Evolutionary conservation across 2,113 vertebrate species (phyloP).

Genomic region (Calidris pygmaea): DNA sequence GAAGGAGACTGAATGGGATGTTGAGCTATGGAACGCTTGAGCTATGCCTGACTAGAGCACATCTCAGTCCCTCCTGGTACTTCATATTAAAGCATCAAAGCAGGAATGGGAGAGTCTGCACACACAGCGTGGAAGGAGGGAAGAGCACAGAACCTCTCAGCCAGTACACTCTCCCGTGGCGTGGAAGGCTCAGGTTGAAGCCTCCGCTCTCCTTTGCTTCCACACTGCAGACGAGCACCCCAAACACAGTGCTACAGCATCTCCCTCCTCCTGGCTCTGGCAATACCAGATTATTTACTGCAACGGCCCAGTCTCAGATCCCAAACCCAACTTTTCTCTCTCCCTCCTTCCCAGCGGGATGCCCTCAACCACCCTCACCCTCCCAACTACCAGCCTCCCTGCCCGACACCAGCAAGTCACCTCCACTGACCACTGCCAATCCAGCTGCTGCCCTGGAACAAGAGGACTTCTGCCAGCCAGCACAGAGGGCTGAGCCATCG

Average conservation of each 20-base stretch:
- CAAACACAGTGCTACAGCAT: not conserved
- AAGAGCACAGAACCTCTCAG: not conserved
- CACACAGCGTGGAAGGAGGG: not conserved
- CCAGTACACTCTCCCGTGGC: not conserved
- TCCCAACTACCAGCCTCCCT: not conserved
- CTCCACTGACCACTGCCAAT: not conserved
- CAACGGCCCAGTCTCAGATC: no score
- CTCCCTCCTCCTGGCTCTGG: not conserved
- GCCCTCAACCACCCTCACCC: not conserved
- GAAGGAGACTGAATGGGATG: no score
- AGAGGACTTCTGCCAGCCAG: accelerated
- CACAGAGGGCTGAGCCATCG: not conserved
- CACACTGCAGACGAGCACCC: not conserved
- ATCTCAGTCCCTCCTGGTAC: not conserved
- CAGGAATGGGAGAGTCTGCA: not conserved
- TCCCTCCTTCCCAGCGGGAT: not conserved
- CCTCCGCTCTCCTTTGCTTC: not conserved
- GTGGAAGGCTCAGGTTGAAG: not conserved
- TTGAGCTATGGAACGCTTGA: not conserved
- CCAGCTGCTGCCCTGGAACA: not conserved
- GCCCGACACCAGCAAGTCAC: not conserved
- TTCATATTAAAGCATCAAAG: not conserved
- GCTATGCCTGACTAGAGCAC: not conserved
- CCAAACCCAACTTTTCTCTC: not conserved
- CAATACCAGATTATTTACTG: no score